Conservation (phyloP, 2,113 vertebrate species). For the Mustelus asterias region DNA sequence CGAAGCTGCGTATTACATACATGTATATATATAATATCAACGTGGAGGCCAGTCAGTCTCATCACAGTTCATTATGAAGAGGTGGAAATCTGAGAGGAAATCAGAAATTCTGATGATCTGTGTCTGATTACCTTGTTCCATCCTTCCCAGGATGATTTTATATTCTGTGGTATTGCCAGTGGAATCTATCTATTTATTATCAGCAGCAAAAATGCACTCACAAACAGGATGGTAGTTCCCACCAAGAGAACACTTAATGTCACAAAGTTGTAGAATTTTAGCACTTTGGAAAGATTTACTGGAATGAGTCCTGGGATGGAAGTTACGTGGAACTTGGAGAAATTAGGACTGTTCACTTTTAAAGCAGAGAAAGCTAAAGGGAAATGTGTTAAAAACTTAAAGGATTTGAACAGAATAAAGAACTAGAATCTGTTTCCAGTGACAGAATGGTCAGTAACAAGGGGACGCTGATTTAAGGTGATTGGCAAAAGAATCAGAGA, state of each 20-base stretch:
- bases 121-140: neutral
- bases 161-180: neutral
- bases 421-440: neutral
- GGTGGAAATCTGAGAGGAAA: neutral
- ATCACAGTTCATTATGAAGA: neutral
- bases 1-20: neutral
- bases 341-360: neutral
- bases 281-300: neutral
- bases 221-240: neutral
- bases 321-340: no score
- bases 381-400: neutral
- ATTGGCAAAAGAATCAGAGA: neutral
- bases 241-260: neutral
- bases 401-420: neutral
- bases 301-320: neutral
- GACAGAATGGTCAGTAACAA: neutral
- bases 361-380: neutral
- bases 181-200: neutral
- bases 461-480: neutral
- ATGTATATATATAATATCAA: no score
- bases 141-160: neutral
- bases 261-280: neutral
- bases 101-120: neutral
- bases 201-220: neutral
- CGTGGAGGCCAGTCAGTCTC: neutral